Conservation (phyloP, 53 echinoderm and acorn worm species). For the Hippasteria phrygiana region DNA sequence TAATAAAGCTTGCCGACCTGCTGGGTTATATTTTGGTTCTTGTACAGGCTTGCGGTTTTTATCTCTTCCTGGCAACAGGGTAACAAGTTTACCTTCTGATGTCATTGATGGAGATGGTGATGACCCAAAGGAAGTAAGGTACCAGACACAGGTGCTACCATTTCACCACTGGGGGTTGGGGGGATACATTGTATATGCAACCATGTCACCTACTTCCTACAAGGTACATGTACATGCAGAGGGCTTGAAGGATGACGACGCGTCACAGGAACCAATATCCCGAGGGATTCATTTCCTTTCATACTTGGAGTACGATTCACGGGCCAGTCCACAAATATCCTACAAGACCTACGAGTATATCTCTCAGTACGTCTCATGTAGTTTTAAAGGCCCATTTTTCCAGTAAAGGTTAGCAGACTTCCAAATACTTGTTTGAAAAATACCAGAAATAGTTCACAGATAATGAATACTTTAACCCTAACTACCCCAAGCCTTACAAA, state of each 20-base stretch:
- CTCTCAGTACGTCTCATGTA: too few species aligned
- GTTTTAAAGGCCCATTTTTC: too few species aligned
- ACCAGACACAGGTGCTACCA: slow-evolving; percentile 4
- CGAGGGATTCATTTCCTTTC: background rate
- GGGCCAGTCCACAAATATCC: too few species aligned
- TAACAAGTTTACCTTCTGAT: slow-evolving; percentile 1
- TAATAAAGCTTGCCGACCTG: background rate
- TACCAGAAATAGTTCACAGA: too few species aligned
- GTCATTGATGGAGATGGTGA: background rate
- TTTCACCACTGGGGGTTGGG: background rate
- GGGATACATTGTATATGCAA: background rate
- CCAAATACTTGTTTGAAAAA: too few species aligned
- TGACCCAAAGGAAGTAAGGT: background rate
- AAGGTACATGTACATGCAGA: background rate
- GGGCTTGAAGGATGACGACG: background rate
- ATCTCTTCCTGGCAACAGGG: slow-evolving; percentile 19
- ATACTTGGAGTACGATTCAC: too few species aligned
- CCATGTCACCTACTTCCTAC: background rate
- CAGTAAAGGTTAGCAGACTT: too few species aligned
- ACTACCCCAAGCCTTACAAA: too few species aligned
- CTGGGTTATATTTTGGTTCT: background rate
- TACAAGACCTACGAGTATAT: too few species aligned
- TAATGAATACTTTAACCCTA: too few species aligned
- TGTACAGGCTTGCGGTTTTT: background rate
- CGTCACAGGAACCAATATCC: background rate